A percentile compares a stretch with the other conserved stretches of the same genome.
phyloP scores from a whole-genome alignment of 1,140 invertebrate species.

The Goniozus legneri region DNA sequence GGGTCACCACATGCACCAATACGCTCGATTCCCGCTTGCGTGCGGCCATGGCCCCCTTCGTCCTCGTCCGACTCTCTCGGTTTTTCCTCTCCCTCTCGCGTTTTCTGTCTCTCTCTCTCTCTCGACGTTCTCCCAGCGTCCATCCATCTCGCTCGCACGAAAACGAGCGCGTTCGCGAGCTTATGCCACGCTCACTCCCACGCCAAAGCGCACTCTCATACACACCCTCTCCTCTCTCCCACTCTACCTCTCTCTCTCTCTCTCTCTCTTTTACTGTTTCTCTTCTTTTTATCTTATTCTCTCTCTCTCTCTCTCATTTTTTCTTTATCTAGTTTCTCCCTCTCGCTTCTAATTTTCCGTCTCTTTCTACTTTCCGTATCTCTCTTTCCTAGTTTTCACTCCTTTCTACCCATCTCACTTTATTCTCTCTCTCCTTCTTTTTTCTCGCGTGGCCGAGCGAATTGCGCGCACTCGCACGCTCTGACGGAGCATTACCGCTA shows the following conservation, averaged over 20 bases:
- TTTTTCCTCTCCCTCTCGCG: conserved; percentile 4
- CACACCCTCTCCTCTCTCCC: background rate
- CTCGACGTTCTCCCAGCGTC: conserved; percentile 6
- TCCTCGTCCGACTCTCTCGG: background rate
- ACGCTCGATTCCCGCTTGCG: no score
- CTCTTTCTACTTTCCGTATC: background rate
- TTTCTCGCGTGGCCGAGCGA: no score
- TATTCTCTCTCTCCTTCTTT: background rate
- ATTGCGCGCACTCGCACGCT: no score
- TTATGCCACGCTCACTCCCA: no score
- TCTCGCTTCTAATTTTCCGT: background rate
- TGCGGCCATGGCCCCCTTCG: no score
- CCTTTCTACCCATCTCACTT: background rate
- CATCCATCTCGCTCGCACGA: background rate
- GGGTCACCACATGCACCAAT: no score
- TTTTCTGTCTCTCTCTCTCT: conserved; percentile 11
- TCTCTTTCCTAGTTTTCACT: background rate
- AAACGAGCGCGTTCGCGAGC: no score
- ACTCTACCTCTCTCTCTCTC: conserved; percentile 6
- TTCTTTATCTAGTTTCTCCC: background rate
- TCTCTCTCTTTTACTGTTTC: conserved; percentile 7
- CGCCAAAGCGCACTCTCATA: no score
- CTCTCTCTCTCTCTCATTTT: background rate
- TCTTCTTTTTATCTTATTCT: background rate
- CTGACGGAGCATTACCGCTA: no score